phyloP scores from a whole-genome alignment of 2,888 invertebrate species.

The Coelinius sp. region DNA sequence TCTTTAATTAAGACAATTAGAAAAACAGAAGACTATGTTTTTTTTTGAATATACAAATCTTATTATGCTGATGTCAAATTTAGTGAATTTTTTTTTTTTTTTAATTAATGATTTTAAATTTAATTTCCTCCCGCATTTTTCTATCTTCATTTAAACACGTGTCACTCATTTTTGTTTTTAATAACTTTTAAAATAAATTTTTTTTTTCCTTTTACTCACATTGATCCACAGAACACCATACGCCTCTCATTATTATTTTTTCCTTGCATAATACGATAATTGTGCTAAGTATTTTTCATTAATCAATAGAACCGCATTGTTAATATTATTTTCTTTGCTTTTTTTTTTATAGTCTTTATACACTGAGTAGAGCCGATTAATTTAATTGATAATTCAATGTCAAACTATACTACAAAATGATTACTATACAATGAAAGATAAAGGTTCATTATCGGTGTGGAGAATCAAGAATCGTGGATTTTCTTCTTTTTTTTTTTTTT shows the following conservation, averaged over 20 bases:
- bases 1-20: background rate
- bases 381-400: constrained; percentile 66
- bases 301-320: constrained; percentile 27
- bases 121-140: no score
- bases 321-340: constrained; percentile 50
- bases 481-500: no score
- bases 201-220: constrained; percentile 28
- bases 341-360: constrained; percentile 57
- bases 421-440: constrained; percentile 70
- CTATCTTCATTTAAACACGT: no score
- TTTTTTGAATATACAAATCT: background rate
- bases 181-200: constrained; percentile 19
- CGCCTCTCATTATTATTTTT: constrained; percentile 8
- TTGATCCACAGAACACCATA: constrained; percentile 22
- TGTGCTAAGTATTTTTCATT: constrained; percentile 66
- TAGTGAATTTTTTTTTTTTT: constrained; percentile 33
- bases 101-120: no score
- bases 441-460: constrained; percentile 49
- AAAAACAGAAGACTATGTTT: background rate
- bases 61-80: constrained; percentile 18
- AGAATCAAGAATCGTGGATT: constrained; percentile 18
- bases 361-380: constrained; percentile 67
- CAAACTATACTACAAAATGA: constrained; percentile 67
- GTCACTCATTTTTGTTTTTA: background rate
- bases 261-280: constrained; percentile 51